Conservation (phyloP, 2,113 vertebrate genomes). For the Egretta garzetta region DNA sequence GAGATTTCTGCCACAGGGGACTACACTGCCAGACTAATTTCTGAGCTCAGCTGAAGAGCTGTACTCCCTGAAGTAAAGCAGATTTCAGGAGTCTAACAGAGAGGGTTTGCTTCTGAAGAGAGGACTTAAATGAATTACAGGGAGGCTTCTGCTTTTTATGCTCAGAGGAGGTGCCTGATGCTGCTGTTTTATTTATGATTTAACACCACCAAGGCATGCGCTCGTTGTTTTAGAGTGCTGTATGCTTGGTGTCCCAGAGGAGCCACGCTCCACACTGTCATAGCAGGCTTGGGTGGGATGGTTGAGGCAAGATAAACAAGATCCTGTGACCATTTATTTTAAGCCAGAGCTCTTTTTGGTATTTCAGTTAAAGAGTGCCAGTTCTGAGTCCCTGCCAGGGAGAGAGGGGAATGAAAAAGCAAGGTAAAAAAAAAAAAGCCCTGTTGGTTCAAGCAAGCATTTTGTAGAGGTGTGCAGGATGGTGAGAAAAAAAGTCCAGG, state of each 20-base stretch:
- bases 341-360: not conserved
- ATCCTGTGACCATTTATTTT: not conserved
- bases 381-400: not conserved
- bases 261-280: not conserved
- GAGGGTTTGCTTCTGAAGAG: not conserved
- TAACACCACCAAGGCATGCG: not conserved
- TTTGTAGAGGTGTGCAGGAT: not conserved
- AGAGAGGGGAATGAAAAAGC: not conserved
- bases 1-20: not conserved
- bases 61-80: not conserved
- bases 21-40: not conserved
- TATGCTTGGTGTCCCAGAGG: not conserved
- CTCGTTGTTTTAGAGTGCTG: not conserved
- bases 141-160: not conserved
- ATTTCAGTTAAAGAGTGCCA: not conserved
- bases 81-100: not conserved
- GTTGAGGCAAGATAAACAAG: not conserved
- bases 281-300: not conserved
- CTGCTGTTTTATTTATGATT: conserved; percentile 1
- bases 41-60: conserved; percentile 2
- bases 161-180: not conserved
- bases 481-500: not conserved
- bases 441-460: not conserved
- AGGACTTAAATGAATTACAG: not conserved
- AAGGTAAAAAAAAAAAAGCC: not conserved